phyloP scores from a whole-genome alignment of 2,797 vertebrate genomes.

The Acrocephalus scirpaceus region DNA sequence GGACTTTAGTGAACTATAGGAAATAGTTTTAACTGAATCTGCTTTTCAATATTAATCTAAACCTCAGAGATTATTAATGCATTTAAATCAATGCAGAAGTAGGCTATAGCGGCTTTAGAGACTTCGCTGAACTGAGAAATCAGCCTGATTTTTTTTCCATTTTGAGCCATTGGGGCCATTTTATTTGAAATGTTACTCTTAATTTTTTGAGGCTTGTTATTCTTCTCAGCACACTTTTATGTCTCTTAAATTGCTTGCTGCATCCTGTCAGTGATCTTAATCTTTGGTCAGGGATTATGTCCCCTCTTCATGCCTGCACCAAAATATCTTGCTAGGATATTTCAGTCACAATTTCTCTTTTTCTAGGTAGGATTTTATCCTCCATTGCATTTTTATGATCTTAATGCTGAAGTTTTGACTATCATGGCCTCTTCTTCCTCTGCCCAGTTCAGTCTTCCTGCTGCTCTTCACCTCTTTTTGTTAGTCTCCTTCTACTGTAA shows the following conservation, averaged over 20 bases:
- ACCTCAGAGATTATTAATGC: neutral
- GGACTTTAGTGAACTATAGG: neutral
- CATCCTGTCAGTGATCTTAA: neutral
- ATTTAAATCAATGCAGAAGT: neutral
- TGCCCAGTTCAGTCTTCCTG: neutral
- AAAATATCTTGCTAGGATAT: neutral
- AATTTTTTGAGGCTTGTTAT: neutral
- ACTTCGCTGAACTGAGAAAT: neutral
- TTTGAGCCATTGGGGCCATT: neutral
- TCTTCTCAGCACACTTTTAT: neutral
- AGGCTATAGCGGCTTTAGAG: neutral
- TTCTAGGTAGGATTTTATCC: neutral
- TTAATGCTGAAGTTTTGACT: neutral
- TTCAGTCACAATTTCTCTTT: neutral
- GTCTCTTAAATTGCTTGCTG: neutral
- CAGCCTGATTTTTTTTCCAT: neutral
- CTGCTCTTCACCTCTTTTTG: neutral
- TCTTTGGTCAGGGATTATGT: fast-evolving
- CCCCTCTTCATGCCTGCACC: neutral
- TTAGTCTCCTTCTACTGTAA: neutral
- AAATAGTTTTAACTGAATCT: neutral
- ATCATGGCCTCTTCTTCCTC: neutral
- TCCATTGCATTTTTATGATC: fast-evolving
- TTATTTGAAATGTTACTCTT: neutral
- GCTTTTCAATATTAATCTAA: neutral